Evolutionary conservation across 2,113 vertebrate genomes (phyloP).

Genomic region (Forbesichthys agassizii): DNA sequence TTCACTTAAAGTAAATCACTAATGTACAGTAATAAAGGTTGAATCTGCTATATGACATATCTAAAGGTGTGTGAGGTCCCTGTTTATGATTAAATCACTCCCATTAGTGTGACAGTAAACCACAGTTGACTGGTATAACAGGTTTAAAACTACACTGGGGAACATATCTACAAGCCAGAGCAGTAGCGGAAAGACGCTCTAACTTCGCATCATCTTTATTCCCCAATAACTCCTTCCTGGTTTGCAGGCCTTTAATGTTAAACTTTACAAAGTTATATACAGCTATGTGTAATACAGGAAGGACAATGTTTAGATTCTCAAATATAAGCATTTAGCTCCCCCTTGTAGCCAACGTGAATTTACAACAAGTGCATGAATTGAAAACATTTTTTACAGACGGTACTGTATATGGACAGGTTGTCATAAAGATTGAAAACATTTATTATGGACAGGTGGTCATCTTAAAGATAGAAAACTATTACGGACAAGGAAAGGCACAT

Average conservation of each 20-base stretch:
- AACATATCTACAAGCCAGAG: not conserved
- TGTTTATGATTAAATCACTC: not conserved
- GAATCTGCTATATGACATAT: not conserved
- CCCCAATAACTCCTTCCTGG: not conserved
- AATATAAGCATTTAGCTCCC: not conserved
- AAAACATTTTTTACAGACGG: too few relatives aligned
- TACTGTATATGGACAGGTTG: too few relatives aligned
- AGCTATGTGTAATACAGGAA: not conserved
- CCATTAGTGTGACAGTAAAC: not conserved
- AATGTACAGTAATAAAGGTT: not conserved
- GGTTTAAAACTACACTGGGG: not conserved
- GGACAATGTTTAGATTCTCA: not conserved
- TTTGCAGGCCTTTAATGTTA: not conserved
- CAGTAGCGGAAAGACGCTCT: not conserved
- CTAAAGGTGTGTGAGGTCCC: not conserved
- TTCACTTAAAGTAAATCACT: too few relatives aligned
- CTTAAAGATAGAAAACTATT: too few relatives aligned
- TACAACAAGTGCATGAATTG: too few relatives aligned
- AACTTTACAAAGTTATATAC: too few relatives aligned
- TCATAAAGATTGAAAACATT: too few relatives aligned
- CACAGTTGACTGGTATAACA: conserved; percentile 15
- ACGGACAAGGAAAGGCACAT: too few relatives aligned
- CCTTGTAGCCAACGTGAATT: too few relatives aligned
- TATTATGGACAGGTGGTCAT: too few relatives aligned
- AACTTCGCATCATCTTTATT: not conserved